These are phyloP conservation scores for Danio tinwini DNA, from an alignment of 2,797 vertebrate genomes.

Conservation along the genomic window DNA sequence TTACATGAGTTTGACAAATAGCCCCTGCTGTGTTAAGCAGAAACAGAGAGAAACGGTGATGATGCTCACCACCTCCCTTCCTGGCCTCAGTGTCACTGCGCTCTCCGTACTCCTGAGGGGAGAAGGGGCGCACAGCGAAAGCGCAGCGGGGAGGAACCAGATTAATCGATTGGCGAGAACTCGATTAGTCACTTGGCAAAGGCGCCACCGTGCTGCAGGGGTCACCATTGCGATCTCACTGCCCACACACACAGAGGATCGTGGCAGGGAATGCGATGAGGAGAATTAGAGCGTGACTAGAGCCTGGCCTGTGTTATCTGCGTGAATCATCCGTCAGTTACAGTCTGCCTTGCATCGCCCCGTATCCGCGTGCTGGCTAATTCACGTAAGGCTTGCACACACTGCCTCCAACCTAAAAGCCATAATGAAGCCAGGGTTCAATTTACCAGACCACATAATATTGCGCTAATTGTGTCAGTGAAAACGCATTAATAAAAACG, in stretches of 20 bases:
- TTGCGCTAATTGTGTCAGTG: constrained; percentile 95
- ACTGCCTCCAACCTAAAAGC: constrained; percentile 86
- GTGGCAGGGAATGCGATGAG: constrained; percentile 73
- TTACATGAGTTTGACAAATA: constrained; percentile 18
- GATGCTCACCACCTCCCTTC: constrained; percentile 2
- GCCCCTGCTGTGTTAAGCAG: constrained; percentile 10
- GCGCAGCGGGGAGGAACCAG: constrained; percentile 48
- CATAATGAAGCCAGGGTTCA: constrained; percentile 86
- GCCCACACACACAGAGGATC: constrained; percentile 59
- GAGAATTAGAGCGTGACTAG: constrained; percentile 73
- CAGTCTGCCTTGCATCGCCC: constrained; percentile 58
- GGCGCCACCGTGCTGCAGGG: constrained; percentile 38
- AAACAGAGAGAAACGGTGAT: constrained; percentile 6
- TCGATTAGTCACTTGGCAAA: constrained; percentile 56
- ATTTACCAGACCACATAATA: constrained; percentile 91
- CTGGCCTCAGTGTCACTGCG: not conserved
- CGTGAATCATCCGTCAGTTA: constrained; percentile 58
- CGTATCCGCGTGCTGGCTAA: constrained; percentile 79
- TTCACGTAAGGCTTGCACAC: constrained; percentile 93
- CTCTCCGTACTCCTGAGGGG: constrained; percentile 5
- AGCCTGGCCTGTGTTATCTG: constrained; percentile 61
- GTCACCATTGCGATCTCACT: constrained; percentile 42
- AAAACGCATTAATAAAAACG: constrained; percentile 95
- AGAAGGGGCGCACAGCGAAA: constrained; percentile 31
- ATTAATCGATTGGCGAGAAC: constrained; percentile 61